These are phyloP conservation scores for Andrena praecox DNA, from an alignment of 2,888 invertebrate species.

Conservation along the genomic window DNA sequence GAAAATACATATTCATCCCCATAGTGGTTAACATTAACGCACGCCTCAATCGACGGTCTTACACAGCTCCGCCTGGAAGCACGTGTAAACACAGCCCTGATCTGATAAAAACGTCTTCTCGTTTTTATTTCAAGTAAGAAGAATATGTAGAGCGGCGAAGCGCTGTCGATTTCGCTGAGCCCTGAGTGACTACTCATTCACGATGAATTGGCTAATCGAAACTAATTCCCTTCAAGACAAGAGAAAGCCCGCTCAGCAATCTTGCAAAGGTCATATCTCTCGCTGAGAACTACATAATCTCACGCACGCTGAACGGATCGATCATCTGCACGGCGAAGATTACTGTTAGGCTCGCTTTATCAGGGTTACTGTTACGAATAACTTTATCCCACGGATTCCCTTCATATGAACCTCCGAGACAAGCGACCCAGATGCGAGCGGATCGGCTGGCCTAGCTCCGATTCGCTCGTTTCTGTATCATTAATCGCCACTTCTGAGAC, in stretches of 20 bases:
- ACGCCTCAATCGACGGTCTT: constrained; percentile 32
- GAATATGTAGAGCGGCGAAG: background rate
- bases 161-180: too few relatives aligned
- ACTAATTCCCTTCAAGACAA: background rate
- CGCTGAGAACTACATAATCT: background rate
- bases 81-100: constrained; percentile 20
- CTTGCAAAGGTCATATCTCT: background rate
- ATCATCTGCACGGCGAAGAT: constrained; percentile 13
- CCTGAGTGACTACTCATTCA: too few relatives aligned
- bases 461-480: constrained; percentile 50
- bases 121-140: background rate
- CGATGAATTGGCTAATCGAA: background rate
- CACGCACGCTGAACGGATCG: constrained; percentile 26
- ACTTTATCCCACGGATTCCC: constrained; percentile 40
- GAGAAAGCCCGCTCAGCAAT: background rate
- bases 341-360: constrained; percentile 33
- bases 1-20: constrained; percentile 65
- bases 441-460: constrained; percentile 26
- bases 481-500: constrained; percentile 40
- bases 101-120: background rate
- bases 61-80: constrained; percentile 18
- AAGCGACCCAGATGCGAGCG: constrained; percentile 38
- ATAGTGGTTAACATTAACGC: constrained; percentile 41
- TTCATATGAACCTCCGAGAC: constrained; percentile 22
- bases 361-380: constrained; percentile 61